phyloP scores from a whole-genome alignment of 2,888 invertebrate species.

The Dryobota labecula region DNA sequence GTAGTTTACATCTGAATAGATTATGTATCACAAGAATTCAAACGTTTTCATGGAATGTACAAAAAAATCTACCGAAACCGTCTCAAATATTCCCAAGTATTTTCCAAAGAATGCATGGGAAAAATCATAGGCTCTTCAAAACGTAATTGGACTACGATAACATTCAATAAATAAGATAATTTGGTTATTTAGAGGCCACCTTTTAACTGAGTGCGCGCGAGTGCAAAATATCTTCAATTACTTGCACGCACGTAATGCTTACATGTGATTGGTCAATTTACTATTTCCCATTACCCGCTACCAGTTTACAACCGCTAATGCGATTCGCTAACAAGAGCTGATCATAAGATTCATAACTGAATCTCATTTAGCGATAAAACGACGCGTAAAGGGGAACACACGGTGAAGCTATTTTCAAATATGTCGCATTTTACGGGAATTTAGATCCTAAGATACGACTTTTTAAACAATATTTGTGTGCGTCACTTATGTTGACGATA shows the following conservation, averaged over 20 bases:
- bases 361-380: slow-evolving; percentile 64
- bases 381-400: slow-evolving; percentile 42
- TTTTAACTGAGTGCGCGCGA: slow-evolving; percentile 54
- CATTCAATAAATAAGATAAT: slow-evolving; percentile 61
- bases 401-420: not conserved
- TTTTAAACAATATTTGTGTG: not conserved
- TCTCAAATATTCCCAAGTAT: slow-evolving; percentile 31
- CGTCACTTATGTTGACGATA: not conserved
- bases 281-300: slow-evolving; percentile 73
- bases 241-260: slow-evolving; percentile 70
- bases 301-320: slow-evolving; percentile 68
- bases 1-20: slow-evolving; percentile 8
- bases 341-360: slow-evolving; percentile 65
- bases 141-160: slow-evolving; percentile 56
- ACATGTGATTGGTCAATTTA: slow-evolving; percentile 81
- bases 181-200: slow-evolving; percentile 55
- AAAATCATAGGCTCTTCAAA: slow-evolving; percentile 35
- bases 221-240: slow-evolving; percentile 70
- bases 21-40: not conserved
- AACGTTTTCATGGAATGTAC: not conserved
- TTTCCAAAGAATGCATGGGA: slow-evolving; percentile 48
- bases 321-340: slow-evolving; percentile 68
- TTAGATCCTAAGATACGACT: not conserved
- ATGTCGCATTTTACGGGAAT: not conserved
- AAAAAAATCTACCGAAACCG: slow-evolving; percentile 1